Conservation (phyloP, 2,797 vertebrate genomes). For the Otolemur crassicaudatus region DNA sequence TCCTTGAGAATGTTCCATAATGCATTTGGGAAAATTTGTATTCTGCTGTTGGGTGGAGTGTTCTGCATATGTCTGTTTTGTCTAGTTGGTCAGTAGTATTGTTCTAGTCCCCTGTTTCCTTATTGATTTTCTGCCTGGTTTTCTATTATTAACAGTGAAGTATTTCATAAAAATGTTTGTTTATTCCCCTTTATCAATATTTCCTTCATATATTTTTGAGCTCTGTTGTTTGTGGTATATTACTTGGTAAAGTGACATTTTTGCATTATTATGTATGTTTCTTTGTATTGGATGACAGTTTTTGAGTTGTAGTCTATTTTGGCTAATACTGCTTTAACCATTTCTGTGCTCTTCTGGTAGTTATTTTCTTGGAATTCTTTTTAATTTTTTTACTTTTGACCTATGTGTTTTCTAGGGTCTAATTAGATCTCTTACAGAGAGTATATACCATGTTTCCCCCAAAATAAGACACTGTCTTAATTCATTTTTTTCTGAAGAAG, state of each 20-base stretch:
- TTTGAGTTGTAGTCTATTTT: conserved; percentile 18
- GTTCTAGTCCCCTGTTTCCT: not conserved
- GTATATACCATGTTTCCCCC: too few species aligned
- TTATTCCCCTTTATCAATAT: conserved; percentile 13
- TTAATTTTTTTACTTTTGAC: not conserved
- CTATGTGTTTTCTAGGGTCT: not conserved
- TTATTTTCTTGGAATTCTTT: not conserved
- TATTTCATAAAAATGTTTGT: not conserved
- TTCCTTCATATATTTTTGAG: not conserved
- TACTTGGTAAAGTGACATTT: not conserved
- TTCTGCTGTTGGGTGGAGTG: not conserved
- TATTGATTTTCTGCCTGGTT: not conserved
- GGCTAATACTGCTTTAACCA: not conserved
- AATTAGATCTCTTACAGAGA: not conserved
- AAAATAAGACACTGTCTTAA: too few species aligned
- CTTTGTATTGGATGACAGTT: not conserved
- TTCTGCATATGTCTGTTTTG: not conserved
- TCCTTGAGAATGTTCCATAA: not conserved
- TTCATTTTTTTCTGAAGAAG: too few species aligned
- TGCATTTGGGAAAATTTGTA: not conserved
- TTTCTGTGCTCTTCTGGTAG: not conserved
- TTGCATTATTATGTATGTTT: not conserved
- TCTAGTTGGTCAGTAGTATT: not conserved
- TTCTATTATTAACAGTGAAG: not conserved
- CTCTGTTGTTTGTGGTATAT: not conserved